A percentile compares a stretch with the other conserved stretches of the same genome.
These are phyloP conservation scores for Gambusia holbrooki DNA, from an alignment of 2,113 vertebrate species.

Conservation along the genomic window DNA sequence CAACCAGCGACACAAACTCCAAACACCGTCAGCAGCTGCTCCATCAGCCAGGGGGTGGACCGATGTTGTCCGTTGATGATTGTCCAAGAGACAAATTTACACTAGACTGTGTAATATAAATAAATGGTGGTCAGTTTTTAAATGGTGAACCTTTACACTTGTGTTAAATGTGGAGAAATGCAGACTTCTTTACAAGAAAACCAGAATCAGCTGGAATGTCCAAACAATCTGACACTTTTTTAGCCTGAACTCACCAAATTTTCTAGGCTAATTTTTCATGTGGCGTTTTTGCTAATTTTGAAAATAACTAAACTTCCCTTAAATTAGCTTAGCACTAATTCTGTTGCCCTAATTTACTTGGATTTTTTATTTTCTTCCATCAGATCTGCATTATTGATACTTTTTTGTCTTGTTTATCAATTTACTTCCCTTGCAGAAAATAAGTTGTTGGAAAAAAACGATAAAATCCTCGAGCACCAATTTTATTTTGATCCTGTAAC, in stretches of 20 bases:
- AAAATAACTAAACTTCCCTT: too few species aligned
- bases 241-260: neutral
- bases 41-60: constrained; percentile 39
- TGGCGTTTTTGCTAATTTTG: too few species aligned
- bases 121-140: constrained; percentile 32
- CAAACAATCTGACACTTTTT: constrained; percentile 16
- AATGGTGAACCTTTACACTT: constrained; percentile 12
- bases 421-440: too few species aligned
- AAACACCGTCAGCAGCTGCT: constrained; percentile 12
- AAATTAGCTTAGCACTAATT: too few species aligned
- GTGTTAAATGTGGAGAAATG: constrained; percentile 28
- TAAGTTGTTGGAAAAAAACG: too few species aligned
- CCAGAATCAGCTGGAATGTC: constrained; percentile 12
- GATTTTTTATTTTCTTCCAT: too few species aligned
- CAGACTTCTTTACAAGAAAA: neutral
- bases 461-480: too few species aligned
- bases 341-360: too few species aligned
- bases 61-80: constrained; percentile 46
- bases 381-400: too few species aligned
- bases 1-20: neutral
- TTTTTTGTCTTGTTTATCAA: too few species aligned
- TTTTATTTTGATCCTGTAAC: too few species aligned
- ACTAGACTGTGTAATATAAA: constrained; percentile 53
- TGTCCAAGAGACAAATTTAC: constrained; percentile 31
- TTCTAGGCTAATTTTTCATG: too few species aligned